These are phyloP conservation scores for Myiozetetes cayanensis DNA, from an alignment of 2,113 vertebrate genomes.

Conservation along the genomic window DNA sequence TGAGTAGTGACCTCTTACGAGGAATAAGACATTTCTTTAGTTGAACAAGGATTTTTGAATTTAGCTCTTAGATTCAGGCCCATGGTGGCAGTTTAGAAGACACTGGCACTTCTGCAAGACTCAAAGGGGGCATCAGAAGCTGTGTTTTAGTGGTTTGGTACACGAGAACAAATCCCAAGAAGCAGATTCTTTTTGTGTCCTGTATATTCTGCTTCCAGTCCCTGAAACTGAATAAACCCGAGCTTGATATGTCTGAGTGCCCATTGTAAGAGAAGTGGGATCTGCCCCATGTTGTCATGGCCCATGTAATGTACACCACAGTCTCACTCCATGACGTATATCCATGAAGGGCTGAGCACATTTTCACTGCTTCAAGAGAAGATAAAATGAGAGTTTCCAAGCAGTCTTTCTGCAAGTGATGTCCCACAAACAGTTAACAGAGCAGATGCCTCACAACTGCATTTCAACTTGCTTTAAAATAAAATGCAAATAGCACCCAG, in stretches of 20 bases:
- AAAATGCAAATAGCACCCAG: not conserved
- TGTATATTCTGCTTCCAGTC: not conserved
- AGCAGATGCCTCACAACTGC: not conserved
- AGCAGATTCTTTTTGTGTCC: not conserved
- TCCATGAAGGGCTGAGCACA: not conserved
- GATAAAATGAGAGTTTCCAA: not conserved
- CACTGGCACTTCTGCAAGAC: accelerated
- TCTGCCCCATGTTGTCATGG: not conserved
- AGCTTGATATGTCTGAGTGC: not conserved
- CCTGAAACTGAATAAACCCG: not conserved
- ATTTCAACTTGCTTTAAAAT: not conserved
- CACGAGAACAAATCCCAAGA: not conserved
- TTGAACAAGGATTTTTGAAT: not conserved
- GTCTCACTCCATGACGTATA: not conserved
- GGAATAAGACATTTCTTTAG: not conserved
- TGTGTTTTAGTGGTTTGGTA: not conserved
- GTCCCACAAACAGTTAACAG: not conserved
- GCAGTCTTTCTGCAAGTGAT: not conserved
- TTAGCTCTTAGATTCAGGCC: not conserved
- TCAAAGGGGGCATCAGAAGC: not conserved
- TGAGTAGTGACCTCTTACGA: not conserved
- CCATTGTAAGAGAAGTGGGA: not conserved
- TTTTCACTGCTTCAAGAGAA: not conserved
- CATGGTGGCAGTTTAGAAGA: not conserved
- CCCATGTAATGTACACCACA: not conserved